Percentiles rank a stretch among this genome's conserved stretches.
Conservation (phyloP, 2,113 vertebrate genomes). For the Puntigrus tetrazona region DNA sequence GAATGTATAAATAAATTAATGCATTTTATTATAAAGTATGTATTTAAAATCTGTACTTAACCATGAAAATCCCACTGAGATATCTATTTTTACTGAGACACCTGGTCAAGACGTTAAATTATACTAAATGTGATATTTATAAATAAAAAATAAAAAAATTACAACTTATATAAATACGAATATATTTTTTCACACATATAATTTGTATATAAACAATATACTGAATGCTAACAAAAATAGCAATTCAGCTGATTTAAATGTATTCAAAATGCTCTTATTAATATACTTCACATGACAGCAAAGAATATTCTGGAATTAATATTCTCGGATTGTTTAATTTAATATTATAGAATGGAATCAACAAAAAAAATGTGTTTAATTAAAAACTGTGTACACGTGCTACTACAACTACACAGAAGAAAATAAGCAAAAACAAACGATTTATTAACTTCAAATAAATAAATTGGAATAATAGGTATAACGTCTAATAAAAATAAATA, state of each 20-base stretch:
- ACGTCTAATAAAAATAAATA: neutral
- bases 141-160: too few relatives aligned
- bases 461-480: too few relatives aligned
- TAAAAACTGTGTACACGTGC: constrained; percentile 60
- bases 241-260: neutral
- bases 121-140: neutral
- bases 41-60: too few relatives aligned
- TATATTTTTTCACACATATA: neutral
- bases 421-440: neutral
- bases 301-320: neutral
- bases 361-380: neutral
- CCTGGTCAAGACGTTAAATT: neutral
- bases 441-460: too few relatives aligned
- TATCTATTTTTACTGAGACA: neutral
- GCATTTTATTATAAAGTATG: too few relatives aligned
- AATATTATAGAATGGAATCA: neutral
- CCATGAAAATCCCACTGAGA: too few relatives aligned
- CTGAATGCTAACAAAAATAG: neutral
- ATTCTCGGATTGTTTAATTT: neutral
- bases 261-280: neutral
- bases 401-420: neutral
- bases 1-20: too few relatives aligned
- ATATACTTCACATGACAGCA: neutral
- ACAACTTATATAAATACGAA: too few relatives aligned
- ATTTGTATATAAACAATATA: neutral